Evolutionary conservation across 2,113 vertebrate species (phyloP).

Genomic region (Toxotes jaculatrix): DNA sequence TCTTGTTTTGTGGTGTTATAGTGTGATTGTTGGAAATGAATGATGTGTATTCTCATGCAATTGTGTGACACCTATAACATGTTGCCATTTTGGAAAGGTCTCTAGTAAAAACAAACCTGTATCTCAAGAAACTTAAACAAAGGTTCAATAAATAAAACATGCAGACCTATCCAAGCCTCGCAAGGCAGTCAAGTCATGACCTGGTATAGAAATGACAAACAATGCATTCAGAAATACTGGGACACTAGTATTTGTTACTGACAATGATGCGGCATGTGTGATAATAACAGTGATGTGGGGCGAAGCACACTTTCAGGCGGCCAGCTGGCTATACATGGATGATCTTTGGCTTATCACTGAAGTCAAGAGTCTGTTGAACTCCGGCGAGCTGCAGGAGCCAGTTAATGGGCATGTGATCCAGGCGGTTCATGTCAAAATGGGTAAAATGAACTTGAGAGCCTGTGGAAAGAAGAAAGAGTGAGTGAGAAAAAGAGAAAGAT

Average conservation of each 20-base stretch:
- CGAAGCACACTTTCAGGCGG: not conserved
- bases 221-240: not conserved
- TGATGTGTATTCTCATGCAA: not conserved
- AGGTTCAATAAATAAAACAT: not conserved
- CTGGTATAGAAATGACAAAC: conserved; percentile 3
- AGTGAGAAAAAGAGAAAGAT: conserved; percentile 30
- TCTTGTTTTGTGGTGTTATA: not conserved
- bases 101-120: not conserved
- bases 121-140: not conserved
- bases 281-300: not conserved
- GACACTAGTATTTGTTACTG: not conserved
- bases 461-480: conserved; percentile 73
- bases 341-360: conserved; percentile 83
- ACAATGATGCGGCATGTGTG: not conserved
- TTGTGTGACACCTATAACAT: not conserved
- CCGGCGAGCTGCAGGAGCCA: conserved; percentile 91
- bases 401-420: conserved; percentile 93
- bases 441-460: conserved; percentile 89
- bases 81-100: not conserved
- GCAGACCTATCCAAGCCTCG: not conserved
- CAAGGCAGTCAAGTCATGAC: not conserved
- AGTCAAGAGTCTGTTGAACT: conserved; percentile 87
- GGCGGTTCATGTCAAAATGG: conserved; percentile 90
- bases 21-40: not conserved
- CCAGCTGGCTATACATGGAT: conserved; percentile 84